Percentiles rank a stretch among this genome's conserved stretches.
Conservation (phyloP, 2,888 invertebrate genomes). For the Myathropa florea region DNA sequence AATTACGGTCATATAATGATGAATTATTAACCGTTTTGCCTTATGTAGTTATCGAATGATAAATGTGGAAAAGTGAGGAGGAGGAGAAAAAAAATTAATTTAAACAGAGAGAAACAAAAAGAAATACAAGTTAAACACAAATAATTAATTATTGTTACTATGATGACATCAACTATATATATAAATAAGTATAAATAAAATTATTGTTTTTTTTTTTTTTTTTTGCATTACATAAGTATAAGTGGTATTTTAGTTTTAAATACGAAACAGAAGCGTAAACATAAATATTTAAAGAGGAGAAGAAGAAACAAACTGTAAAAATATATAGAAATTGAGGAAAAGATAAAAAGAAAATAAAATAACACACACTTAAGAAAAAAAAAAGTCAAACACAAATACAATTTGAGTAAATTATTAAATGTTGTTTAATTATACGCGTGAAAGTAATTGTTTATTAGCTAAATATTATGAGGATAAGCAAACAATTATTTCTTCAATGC, state of each 20-base stretch:
- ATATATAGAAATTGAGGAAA: conserved; percentile 45
- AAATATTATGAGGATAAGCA: background rate
- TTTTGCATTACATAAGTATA: conserved; percentile 52
- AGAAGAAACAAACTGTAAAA: conserved; percentile 26
- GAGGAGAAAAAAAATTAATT: background rate
- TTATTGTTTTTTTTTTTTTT: conserved; percentile 29
- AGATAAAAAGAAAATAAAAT: conserved; percentile 28
- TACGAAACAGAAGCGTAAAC: conserved; percentile 14
- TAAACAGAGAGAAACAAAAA: background rate
- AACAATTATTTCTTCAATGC: background rate
- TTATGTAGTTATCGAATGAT: conserved; percentile 96
- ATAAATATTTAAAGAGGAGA: background rate
- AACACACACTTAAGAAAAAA: conserved; percentile 20
- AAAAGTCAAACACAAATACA: conserved; percentile 55
- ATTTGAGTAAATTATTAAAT: conserved; percentile 62
- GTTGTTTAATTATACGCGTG: conserved; percentile 53
- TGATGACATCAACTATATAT: conserved; percentile 52
- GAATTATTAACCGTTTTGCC: conserved; percentile 95
- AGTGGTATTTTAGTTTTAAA: conserved; percentile 51
- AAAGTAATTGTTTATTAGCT: background rate
- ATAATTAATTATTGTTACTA: conserved; percentile 48
- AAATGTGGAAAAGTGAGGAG: conserved; percentile 30
- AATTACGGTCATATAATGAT: conserved; percentile 87
- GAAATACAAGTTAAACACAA: conserved; percentile 20
- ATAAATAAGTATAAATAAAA: conserved; percentile 21